These are phyloP conservation scores for Enhydra lutris DNA, from an alignment of 2,113 vertebrate species.

Conservation along the genomic window DNA sequence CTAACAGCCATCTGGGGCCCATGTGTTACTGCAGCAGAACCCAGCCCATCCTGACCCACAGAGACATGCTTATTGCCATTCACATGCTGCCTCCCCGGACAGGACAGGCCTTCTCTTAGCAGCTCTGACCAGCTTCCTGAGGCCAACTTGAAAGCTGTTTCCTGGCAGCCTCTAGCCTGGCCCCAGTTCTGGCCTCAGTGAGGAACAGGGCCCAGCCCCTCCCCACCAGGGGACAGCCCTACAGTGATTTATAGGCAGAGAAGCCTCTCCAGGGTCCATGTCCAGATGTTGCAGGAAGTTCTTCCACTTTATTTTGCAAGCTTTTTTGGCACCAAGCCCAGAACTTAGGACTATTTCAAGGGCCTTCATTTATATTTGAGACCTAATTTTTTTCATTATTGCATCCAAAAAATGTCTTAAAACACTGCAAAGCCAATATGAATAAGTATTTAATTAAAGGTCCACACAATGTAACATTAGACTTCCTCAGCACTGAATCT, in stretches of 20 bases:
- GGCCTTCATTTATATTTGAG: neutral
- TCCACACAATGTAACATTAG: neutral
- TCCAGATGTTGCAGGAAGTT: neutral
- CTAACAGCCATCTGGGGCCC: neutral
- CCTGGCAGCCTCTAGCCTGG: neutral
- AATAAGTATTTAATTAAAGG: neutral
- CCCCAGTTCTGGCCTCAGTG: neutral
- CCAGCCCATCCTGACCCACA: neutral
- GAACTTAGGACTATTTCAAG: neutral
- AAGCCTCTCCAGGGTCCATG: too few species aligned
- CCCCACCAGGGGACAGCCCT: neutral
- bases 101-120: neutral
- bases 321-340: neutral
- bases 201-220: neutral
- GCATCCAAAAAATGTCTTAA: neutral
- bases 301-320: neutral
- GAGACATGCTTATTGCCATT: neutral
- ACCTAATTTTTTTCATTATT: neutral
- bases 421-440: neutral
- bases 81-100: neutral
- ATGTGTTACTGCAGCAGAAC: neutral
- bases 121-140: neutral
- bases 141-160: neutral
- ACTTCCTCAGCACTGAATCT: neutral
- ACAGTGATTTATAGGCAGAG: neutral